Conservation (phyloP, 2,113 vertebrate genomes). For the Delphinapterus leucas region DNA sequence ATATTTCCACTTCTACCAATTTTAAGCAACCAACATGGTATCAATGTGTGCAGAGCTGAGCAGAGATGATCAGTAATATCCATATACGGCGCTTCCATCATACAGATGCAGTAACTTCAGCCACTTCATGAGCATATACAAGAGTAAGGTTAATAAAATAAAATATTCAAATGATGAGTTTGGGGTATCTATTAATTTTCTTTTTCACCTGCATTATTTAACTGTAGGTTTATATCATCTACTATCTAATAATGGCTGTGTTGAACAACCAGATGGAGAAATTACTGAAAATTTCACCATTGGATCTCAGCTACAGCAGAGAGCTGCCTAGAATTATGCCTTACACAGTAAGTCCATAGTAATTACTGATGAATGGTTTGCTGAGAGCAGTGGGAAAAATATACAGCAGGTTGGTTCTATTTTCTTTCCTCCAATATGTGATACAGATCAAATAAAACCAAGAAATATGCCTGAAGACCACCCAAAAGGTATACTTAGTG, state of each 20-base stretch:
- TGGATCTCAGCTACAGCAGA: background rate
- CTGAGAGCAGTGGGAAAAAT: background rate
- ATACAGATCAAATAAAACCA: background rate
- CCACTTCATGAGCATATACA: background rate
- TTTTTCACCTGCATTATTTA: background rate
- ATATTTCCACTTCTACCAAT: background rate
- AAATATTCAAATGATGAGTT: background rate
- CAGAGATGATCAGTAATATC: background rate
- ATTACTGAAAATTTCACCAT: background rate
- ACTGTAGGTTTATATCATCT: background rate
- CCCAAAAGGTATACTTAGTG: background rate
- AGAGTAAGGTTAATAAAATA: background rate
- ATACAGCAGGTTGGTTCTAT: background rate
- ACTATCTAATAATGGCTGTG: background rate
- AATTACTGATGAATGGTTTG: background rate
- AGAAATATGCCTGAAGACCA: background rate
- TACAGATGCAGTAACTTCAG: background rate
- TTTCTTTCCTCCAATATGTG: background rate
- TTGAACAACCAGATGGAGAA: background rate
- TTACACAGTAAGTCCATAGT: background rate
- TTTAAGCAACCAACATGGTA: background rate
- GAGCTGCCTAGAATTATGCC: background rate
- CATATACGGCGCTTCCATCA: fast-evolving
- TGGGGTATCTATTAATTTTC: background rate
- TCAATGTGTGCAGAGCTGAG: background rate